These are phyloP conservation scores for Macquaria ambigua DNA, from an alignment of 2,113 vertebrate genomes.

Conservation along the genomic window DNA sequence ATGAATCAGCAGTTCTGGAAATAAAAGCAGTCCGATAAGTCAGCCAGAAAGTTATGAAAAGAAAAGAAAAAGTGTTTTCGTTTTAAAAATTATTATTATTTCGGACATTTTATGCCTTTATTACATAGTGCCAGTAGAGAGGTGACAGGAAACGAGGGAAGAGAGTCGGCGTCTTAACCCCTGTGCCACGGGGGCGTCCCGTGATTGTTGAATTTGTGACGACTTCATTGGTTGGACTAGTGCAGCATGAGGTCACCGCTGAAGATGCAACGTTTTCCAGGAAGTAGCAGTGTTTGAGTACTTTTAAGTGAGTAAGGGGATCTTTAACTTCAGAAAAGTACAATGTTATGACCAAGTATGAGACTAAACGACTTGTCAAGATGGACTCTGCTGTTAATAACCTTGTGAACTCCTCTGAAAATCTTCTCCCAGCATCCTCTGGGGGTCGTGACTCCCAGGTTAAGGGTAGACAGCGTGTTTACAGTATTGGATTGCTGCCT, in stretches of 20 bases:
- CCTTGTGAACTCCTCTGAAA: slow-evolving; percentile 56
- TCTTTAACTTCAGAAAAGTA: slow-evolving; percentile 12
- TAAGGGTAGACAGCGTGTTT: slow-evolving; percentile 60
- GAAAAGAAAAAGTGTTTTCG: not conserved
- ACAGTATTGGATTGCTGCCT: slow-evolving; percentile 74
- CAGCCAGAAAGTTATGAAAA: not conserved
- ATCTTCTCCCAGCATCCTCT: slow-evolving; percentile 30
- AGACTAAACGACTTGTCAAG: slow-evolving; percentile 11
- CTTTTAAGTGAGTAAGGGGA: not conserved
- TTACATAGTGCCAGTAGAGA: not conserved
- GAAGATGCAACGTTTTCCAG: not conserved
- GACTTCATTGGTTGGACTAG: not conserved
- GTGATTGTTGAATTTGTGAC: not conserved
- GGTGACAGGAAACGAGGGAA: not conserved
- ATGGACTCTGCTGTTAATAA: slow-evolving; percentile 35
- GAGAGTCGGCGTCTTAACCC: too few relatives aligned
- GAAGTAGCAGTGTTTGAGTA: slow-evolving; percentile 7
- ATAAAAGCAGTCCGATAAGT: not conserved
- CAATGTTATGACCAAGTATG: not conserved
- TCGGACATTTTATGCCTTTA: not conserved
- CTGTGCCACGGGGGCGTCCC: not conserved
- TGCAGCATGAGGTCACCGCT: slow-evolving; percentile 10
- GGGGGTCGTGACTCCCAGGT: slow-evolving; percentile 51
- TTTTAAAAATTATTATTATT: not conserved
- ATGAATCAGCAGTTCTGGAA: not conserved